Percentiles rank a stretch among this genome's conserved stretches.
phyloP scores from a whole-genome alignment of 2,113 vertebrate genomes.

The Thinocorus orbignyianus region DNA sequence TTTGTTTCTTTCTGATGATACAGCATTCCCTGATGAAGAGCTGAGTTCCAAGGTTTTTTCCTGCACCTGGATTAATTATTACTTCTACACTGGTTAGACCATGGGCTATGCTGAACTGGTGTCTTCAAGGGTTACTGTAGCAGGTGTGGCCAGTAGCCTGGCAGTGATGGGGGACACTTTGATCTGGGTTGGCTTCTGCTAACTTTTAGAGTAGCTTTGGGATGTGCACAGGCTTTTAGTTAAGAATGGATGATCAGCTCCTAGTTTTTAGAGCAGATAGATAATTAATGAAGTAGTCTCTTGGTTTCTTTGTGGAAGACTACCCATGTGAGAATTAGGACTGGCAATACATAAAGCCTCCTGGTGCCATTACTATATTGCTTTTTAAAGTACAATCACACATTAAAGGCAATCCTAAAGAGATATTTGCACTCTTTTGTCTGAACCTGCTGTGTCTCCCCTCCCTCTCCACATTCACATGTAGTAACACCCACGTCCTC shows the following conservation, averaged over 20 bases:
- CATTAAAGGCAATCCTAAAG: not conserved
- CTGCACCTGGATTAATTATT: not conserved
- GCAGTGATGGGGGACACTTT: not conserved
- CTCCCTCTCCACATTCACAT: not conserved
- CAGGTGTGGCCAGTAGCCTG: not conserved
- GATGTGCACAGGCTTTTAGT: not conserved
- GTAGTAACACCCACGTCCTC: not conserved
- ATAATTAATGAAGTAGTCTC: not conserved
- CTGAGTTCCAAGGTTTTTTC: not conserved
- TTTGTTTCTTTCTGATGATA: not conserved
- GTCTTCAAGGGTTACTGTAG: not conserved
- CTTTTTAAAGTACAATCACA: not conserved
- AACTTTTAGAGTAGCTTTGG: not conserved
- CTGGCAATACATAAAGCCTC: not conserved
- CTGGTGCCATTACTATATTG: not conserved
- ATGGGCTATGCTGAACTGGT: not conserved
- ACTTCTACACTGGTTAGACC: not conserved
- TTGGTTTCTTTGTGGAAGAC: not conserved
- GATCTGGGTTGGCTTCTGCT: not conserved
- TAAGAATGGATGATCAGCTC: not conserved
- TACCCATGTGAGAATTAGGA: not conserved
- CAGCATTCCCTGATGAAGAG: not conserved
- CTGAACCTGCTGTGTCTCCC: not conserved
- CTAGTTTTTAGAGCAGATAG: not conserved
- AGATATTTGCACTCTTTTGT: not conserved